Conservation (phyloP, 2,113 vertebrate species). For the Lampris incognitus region DNA sequence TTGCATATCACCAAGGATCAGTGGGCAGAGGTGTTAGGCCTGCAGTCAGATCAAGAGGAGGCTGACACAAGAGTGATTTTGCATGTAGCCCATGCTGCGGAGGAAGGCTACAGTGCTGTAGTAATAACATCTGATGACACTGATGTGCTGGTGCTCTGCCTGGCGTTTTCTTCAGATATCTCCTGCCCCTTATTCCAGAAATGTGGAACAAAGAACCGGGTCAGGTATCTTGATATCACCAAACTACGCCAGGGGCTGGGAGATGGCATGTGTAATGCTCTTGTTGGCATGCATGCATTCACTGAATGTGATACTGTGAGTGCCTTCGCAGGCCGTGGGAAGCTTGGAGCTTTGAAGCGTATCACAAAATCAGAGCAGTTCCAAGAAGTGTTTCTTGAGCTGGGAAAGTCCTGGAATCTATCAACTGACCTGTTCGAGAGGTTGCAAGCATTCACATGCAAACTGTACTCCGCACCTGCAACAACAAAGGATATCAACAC, state of each 20-base stretch:
- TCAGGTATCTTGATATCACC: background rate
- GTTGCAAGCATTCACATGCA: slow-evolving; percentile 15
- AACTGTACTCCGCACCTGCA: background rate
- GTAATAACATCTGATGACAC: slow-evolving; percentile 17
- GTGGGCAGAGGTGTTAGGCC: background rate
- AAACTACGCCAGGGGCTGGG: background rate
- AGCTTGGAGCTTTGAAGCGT: slow-evolving; percentile 7
- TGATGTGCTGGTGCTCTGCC: background rate
- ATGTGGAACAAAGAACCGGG: slow-evolving; percentile 7
- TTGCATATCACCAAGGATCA: slow-evolving; percentile 1
- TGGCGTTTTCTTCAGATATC: background rate
- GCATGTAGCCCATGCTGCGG: slow-evolving; percentile 19
- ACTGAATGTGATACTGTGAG: slow-evolving; percentile 2
- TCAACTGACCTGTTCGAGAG: slow-evolving; percentile 1
- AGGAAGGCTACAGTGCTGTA: background rate
- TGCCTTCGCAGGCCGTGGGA: slow-evolving; percentile 12
- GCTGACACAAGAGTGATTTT: background rate
- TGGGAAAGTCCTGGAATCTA: slow-evolving; percentile 1
- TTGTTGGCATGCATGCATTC: background rate
- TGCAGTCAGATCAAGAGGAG: background rate
- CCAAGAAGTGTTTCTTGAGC: slow-evolving; percentile 4
- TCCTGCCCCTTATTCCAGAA: slow-evolving; percentile 9
- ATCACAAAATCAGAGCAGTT: background rate
- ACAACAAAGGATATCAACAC: background rate
- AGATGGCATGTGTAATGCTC: background rate